Evolutionary conservation across 2,113 vertebrate species (phyloP).

Genomic region (Bambusicola thoracicus): DNA sequence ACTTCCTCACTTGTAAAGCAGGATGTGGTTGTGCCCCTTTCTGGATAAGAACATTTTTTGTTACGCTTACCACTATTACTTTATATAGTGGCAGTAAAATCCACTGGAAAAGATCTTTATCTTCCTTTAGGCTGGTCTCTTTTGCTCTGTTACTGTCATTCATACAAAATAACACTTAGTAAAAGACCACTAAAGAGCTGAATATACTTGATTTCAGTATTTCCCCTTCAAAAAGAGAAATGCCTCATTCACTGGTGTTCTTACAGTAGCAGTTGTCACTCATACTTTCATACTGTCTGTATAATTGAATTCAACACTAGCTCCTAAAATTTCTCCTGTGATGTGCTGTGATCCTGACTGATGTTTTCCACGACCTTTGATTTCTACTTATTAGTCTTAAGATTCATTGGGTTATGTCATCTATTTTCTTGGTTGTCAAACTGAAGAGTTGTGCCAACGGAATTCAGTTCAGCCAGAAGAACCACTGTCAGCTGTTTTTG

Average conservation of each 20-base stretch:
- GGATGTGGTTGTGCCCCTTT: neutral
- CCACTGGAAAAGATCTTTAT: neutral
- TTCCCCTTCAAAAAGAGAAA: neutral
- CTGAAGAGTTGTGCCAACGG: neutral
- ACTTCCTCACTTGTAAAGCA: neutral
- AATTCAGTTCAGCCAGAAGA: neutral
- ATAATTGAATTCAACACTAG: neutral
- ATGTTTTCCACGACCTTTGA: neutral
- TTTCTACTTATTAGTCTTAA: neutral
- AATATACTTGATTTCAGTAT: neutral
- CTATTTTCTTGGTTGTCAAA: neutral
- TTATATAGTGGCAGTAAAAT: neutral
- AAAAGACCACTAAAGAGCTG: neutral
- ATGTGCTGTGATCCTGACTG: neutral
- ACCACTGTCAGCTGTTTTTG: neutral
- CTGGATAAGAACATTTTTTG: neutral
- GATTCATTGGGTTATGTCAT: neutral
- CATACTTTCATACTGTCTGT: neutral
- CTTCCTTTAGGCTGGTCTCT: neutral
- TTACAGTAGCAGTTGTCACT: neutral
- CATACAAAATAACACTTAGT: neutral
- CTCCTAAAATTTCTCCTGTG: neutral
- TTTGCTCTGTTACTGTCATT: neutral
- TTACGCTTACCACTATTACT: neutral
- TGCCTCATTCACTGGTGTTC: fast-evolving